Base-by-base conservation (phyloP, 2,113 vertebrate genomes). In the Rhagologus leucostigma region DNA sequence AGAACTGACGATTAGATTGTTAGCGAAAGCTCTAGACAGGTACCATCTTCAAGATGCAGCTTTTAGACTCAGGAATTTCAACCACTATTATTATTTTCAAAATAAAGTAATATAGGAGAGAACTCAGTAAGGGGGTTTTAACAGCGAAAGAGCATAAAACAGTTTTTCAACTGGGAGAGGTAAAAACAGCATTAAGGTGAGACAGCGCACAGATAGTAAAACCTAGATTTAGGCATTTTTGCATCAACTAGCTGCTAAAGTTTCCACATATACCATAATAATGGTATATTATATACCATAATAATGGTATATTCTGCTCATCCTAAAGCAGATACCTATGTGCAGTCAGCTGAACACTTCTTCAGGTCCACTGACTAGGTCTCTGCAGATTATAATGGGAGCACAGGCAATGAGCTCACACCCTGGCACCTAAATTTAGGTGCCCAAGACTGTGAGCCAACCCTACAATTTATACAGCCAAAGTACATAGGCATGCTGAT, bases 391-490 rank as follows among this genome's bases (percentile, higher is more conserved):
- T 63, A 39, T 92, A 93, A 93, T 3, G 33, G 76, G 80, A 96
- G 64, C 2, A 3, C 27, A 89, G 56, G 95, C 89, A 89, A 92
- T 87, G 94, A 95, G 91, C 89, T 96, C 95, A 95, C 86, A 90
- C 42, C 27, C 75, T 92, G 80, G 80, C 86, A 93, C 93, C 95
- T 96, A 97, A 95, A 96, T 95, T 96, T 95, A 97, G 96, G 89
- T 81, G 80, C 80, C 71, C 16, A 10, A 60, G 76, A 35, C 91
- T 84, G 68, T 47, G 80, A 95, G 93, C 86, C 94, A 96, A 7
- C 64, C 56, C 56, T 77, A 77, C 60, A 84, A 83, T 92, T 92
- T 71, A 87, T 63, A 81, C 35, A 90, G 94, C 89, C 89, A 75
- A 75, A 93, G 52, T 41, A 86, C 68, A 84, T 13, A 42, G 55